Conservation (phyloP, 2,888 invertebrate species). For the Tineola bisselliella region DNA sequence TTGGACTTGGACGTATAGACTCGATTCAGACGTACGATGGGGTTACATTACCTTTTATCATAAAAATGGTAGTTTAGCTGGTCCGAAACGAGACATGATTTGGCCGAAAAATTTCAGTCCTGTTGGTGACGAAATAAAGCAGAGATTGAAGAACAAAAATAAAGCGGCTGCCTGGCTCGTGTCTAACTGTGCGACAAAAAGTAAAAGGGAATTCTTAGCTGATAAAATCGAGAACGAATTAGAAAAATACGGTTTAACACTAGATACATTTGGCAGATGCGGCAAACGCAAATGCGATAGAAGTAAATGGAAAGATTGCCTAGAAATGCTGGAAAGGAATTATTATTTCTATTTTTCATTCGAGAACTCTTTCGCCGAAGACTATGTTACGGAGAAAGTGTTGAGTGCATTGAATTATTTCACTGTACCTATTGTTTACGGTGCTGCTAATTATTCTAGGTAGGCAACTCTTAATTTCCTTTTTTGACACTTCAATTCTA, state of each 20-base stretch:
- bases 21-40: conserved; percentile 37
- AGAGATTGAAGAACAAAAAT: conserved; percentile 27
- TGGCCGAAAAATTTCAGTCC: conserved; percentile 30
- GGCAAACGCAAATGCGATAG: conserved; percentile 24
- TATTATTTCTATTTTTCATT: conserved; percentile 46
- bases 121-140: conserved; percentile 24
- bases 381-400: conserved; percentile 45
- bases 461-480: no score
- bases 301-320: conserved; percentile 15
- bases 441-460: conserved; percentile 70
- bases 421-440: conserved; percentile 74
- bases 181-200: conserved; percentile 26
- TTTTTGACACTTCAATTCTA: not conserved
- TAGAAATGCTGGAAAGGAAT: conserved; percentile 24
- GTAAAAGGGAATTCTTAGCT: conserved; percentile 30
- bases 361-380: conserved; percentile 37
- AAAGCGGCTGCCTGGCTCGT: conserved; percentile 40
- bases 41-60: conserved; percentile 33
- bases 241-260: conserved; percentile 29
- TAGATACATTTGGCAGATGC: conserved; percentile 37
- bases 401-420: conserved; percentile 61
- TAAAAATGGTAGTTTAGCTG: conserved; percentile 26
- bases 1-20: conserved; percentile 43
- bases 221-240: conserved; percentile 33
- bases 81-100: conserved; percentile 27